Conservation (phyloP, 2,113 vertebrate genomes). For the Anoura caudifer region DNA sequence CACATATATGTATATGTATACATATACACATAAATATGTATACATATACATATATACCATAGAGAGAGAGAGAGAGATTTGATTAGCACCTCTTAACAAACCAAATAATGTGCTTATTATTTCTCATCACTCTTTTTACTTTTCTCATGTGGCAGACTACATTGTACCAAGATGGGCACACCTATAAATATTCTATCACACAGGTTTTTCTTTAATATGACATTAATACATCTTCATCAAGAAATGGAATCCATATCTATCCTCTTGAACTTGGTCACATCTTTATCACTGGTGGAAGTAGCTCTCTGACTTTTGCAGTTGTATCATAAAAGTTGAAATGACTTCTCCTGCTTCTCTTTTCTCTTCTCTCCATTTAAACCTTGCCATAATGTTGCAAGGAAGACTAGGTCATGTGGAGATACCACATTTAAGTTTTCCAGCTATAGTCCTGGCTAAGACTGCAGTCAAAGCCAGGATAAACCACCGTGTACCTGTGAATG, state of each 20-base stretch:
- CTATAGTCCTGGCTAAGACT: background rate
- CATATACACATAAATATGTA: too few relatives aligned
- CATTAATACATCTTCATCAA: background rate
- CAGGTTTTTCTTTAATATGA: background rate
- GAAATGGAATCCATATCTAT: background rate
- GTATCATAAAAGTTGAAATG: background rate
- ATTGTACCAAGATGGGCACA: background rate
- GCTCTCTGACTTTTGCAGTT: background rate
- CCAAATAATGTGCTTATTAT: background rate
- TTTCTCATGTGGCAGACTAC: background rate
- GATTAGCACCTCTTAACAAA: background rate
- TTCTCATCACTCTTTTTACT: background rate
- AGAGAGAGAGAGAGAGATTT: background rate
- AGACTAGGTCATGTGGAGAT: background rate
- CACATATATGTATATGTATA: too few relatives aligned
- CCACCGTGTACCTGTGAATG: background rate
- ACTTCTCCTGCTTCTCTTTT: background rate
- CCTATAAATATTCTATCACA: background rate
- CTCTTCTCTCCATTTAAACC: background rate
- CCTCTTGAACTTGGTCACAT: background rate
- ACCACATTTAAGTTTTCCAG: background rate
- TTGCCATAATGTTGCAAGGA: background rate
- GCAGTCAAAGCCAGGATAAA: background rate
- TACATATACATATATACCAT: background rate
- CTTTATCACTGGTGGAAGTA: background rate